phyloP scores from a whole-genome alignment of 2,888 invertebrate species.

The Cremastobaeus sp. region DNA sequence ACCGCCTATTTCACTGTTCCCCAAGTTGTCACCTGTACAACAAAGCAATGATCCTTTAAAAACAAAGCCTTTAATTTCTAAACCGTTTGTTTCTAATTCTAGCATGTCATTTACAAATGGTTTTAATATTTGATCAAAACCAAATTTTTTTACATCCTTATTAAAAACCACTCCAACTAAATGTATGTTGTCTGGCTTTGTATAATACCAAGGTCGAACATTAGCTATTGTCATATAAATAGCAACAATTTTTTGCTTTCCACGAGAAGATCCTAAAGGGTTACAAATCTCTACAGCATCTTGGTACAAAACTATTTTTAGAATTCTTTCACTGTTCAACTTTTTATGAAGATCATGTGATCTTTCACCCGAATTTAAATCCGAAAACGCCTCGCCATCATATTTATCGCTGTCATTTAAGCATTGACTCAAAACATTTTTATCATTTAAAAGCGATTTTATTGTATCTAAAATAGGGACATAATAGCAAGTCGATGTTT shows the following conservation, averaged over 20 bases:
- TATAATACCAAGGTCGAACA: constrained; percentile 26
- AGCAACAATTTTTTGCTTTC: constrained; percentile 18
- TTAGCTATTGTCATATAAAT: constrained; percentile 21
- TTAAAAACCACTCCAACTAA: constrained; percentile 19
- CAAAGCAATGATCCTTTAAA: constrained; percentile 22
- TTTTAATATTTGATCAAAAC: constrained; percentile 43
- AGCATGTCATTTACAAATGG: constrained; percentile 44
- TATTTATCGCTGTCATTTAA: constrained; percentile 16
- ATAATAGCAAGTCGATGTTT: constrained; percentile 11
- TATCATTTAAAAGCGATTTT: constrained; percentile 6
- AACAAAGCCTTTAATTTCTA: constrained; percentile 9
- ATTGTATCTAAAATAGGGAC: constrained; percentile 28
- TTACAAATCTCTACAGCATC: constrained; percentile 30
- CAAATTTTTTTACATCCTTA: constrained; percentile 30
- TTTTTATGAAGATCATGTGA: constrained; percentile 23
- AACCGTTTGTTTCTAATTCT: constrained; percentile 45
- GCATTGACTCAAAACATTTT: constrained; percentile 19
- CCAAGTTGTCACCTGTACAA: constrained; percentile 34
- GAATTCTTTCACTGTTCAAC: constrained; percentile 1
- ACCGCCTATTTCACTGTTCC: constrained; percentile 50
- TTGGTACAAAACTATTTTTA: constrained; percentile 26
- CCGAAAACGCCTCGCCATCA: constrained; percentile 6
- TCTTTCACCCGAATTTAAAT: constrained; percentile 16
- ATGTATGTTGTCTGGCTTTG: constrained; percentile 26
- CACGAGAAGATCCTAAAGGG: constrained; percentile 27